Conservation (phyloP, 2,797 vertebrate genomes). For the Arrhamphus sclerolepis region DNA sequence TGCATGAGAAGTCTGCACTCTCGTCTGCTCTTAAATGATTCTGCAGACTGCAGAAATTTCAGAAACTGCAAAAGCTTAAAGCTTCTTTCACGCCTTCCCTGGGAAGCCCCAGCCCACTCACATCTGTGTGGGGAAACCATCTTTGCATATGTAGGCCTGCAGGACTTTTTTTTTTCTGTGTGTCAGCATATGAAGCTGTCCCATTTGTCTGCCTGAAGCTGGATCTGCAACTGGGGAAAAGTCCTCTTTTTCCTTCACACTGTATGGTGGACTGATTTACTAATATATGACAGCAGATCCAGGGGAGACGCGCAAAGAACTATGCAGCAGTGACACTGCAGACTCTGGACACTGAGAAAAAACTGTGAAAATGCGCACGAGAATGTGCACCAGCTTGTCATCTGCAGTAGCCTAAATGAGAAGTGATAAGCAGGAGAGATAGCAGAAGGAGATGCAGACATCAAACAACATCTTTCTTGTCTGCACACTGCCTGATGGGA, state of each 20-base stretch:
- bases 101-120: conserved; percentile 21
- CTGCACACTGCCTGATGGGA: too few relatives aligned
- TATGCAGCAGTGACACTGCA: conserved; percentile 17
- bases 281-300: conserved; percentile 13
- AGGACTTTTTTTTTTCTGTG: conserved; percentile 23
- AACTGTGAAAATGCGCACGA: neutral
- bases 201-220: conserved; percentile 7
- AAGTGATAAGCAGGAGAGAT: too few relatives aligned
- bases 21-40: too few relatives aligned
- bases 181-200: conserved; percentile 27
- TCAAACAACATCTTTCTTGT: too few relatives aligned
- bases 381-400: conserved; percentile 20
- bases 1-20: too few relatives aligned
- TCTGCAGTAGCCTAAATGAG: too few relatives aligned
- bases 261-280: conserved; percentile 2
- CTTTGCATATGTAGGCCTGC: conserved; percentile 14
- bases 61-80: conserved; percentile 3
- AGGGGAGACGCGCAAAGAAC: conserved; percentile 19
- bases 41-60: too few relatives aligned
- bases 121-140: conserved; percentile 26
- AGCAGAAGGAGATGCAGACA: too few relatives aligned
- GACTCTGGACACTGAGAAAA: conserved; percentile 19
- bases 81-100: conserved; percentile 12
- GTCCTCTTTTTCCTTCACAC: neutral
- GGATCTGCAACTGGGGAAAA: conserved; percentile 18